phyloP scores from a whole-genome alignment of 2,888 invertebrate species.

The Eristalinus sepulchralis region DNA sequence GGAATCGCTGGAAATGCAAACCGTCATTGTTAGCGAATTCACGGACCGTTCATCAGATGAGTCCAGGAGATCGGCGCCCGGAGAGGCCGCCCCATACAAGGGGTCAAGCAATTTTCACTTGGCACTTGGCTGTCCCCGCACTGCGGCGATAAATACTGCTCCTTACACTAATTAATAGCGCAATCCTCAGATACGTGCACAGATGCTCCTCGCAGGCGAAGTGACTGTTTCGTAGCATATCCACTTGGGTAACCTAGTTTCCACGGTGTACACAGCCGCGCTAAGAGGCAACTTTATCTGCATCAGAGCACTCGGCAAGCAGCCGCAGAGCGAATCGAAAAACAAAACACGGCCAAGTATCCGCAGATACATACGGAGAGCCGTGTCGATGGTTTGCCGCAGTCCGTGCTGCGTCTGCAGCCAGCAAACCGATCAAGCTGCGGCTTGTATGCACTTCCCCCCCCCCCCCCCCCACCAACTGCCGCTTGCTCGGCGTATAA shows the following conservation, averaged over 20 bases:
- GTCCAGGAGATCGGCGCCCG: slow-evolving; percentile 47
- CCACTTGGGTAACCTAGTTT: slow-evolving; percentile 69
- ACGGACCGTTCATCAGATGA: slow-evolving; percentile 6
- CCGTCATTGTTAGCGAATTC: slow-evolving; percentile 54
- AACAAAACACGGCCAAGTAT: background rate
- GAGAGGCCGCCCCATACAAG: slow-evolving; percentile 34
- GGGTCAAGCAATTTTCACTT: slow-evolving; percentile 70
- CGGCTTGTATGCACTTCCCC: background rate
- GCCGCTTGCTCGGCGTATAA: slow-evolving; percentile 17
- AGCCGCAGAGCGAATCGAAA: background rate
- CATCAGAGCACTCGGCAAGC: slow-evolving; percentile 34
- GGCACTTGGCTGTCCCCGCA: background rate
- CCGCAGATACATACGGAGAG: background rate
- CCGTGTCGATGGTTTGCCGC: background rate
- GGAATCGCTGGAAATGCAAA: background rate
- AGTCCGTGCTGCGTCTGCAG: background rate
- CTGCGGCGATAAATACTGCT: slow-evolving; percentile 54
- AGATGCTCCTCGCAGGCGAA: slow-evolving; percentile 59
- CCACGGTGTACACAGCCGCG: slow-evolving; percentile 50
- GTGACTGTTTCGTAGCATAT: slow-evolving; percentile 67
- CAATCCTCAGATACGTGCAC: slow-evolving; percentile 44
- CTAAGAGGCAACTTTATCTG: slow-evolving; percentile 44
- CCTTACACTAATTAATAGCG: slow-evolving; percentile 66
- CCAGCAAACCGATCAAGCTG: slow-evolving; percentile 33
- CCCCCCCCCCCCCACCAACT: background rate